phyloP scores from a whole-genome alignment of 2,113 vertebrate genomes.

The Cololabis saira region DNA sequence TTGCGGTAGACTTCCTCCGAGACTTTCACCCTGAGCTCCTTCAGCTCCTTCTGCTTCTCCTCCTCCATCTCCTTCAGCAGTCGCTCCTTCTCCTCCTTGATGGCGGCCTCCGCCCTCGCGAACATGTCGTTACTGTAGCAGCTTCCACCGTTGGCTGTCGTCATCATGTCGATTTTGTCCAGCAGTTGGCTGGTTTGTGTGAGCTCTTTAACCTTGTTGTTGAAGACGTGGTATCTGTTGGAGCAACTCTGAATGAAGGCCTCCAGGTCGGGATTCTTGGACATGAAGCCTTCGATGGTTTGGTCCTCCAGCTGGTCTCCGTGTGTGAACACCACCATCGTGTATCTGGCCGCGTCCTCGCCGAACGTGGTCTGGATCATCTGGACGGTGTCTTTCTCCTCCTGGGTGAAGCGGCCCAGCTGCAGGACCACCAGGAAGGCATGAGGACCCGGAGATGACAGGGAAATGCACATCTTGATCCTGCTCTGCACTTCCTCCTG shows the following conservation, averaged over 20 bases:
- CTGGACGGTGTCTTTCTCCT: slow-evolving; percentile 39
- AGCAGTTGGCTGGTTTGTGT: slow-evolving; percentile 44
- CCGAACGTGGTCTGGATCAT: slow-evolving; percentile 61
- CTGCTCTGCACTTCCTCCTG: slow-evolving; percentile 35
- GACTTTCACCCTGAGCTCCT: slow-evolving; percentile 21
- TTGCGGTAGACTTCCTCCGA: not conserved
- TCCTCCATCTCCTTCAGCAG: slow-evolving; percentile 33
- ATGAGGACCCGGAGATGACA: slow-evolving; percentile 66
- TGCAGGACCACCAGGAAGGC: slow-evolving; percentile 58
- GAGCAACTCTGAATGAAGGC: slow-evolving; percentile 19
- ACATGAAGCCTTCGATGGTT: slow-evolving; percentile 41
- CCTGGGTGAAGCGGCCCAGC: slow-evolving; percentile 48
- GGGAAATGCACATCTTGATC: slow-evolving; percentile 55
- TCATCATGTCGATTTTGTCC: slow-evolving; percentile 58
- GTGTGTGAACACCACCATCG: slow-evolving; percentile 70
- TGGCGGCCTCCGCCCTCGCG: slow-evolving; percentile 35
- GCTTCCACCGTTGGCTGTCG: slow-evolving; percentile 15
- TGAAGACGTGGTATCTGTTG: slow-evolving; percentile 58
- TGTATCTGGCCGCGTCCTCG: slow-evolving; percentile 38
- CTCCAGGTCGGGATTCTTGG: slow-evolving; percentile 14
- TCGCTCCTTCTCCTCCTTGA: slow-evolving; percentile 40
- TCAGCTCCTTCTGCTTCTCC: slow-evolving; percentile 16
- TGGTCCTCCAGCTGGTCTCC: slow-evolving; percentile 59
- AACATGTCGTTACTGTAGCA: slow-evolving; percentile 63
- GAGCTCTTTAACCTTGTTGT: slow-evolving; percentile 59